Conservation (phyloP, 2,888 invertebrate species). For the Campoplex capitator region DNA sequence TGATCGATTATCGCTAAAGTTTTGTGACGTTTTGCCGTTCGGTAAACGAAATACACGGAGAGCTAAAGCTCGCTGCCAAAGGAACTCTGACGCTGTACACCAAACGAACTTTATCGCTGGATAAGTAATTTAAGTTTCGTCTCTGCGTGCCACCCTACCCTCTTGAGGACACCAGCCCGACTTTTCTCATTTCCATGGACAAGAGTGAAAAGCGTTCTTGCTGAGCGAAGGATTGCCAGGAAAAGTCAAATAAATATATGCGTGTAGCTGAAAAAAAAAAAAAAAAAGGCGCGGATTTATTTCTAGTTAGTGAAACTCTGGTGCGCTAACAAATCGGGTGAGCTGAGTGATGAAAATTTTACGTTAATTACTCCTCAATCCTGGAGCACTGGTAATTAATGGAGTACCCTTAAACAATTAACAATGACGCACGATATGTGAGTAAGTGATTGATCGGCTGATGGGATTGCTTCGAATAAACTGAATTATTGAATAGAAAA, state of each 20-base stretch:
- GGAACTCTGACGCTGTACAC: not conserved
- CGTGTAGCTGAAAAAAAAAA: not conserved
- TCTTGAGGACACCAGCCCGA: conserved; percentile 33
- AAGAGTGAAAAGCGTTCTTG: conserved; percentile 43
- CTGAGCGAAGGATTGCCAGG: conserved; percentile 44
- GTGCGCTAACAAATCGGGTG: conserved; percentile 13
- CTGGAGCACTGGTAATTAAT: conserved; percentile 46
- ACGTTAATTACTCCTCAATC: conserved; percentile 53
- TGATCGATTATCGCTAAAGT: conserved; percentile 49
- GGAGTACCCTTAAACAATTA: conserved; percentile 10
- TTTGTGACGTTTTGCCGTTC: conserved; percentile 31
- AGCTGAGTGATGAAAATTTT: conserved; percentile 52
- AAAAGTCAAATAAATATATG: conserved; percentile 48
- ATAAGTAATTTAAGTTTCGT: conserved; percentile 74
- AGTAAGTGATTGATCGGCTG: not conserved
- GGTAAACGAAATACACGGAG: conserved; percentile 12
- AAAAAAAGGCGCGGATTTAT: not conserved
- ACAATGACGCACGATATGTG: not conserved
- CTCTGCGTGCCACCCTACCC: conserved; percentile 44
- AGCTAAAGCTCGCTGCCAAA: not conserved
- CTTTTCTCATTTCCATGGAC: conserved; percentile 71
- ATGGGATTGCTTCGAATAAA: not conserved
- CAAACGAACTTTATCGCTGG: conserved; percentile 54
- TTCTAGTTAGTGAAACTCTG: not conserved
- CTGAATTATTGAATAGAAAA: not conserved